phyloP scores from a whole-genome alignment of 2,797 vertebrate genomes.

The Pseudotriccus pelzelni region DNA sequence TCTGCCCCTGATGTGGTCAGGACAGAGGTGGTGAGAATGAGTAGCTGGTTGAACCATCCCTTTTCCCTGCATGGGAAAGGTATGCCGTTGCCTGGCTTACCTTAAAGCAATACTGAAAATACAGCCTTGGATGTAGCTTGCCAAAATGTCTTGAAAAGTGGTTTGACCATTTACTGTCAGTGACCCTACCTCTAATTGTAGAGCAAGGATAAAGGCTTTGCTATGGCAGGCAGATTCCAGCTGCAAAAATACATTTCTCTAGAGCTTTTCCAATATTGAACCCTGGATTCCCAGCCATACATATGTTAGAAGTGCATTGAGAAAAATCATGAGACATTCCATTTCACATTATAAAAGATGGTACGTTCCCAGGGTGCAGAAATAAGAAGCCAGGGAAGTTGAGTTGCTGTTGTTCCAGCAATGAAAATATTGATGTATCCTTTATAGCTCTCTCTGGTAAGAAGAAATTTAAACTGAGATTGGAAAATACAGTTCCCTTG shows the following conservation, averaged over 20 bases:
- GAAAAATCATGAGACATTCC: conserved; percentile 27
- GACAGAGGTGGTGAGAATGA: not conserved
- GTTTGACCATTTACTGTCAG: not conserved
- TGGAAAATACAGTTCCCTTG: conserved; percentile 17
- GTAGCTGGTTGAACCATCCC: not conserved
- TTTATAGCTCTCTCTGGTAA: conserved; percentile 26
- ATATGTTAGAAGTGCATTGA: not conserved
- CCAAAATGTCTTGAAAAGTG: not conserved
- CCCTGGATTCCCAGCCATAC: not conserved
- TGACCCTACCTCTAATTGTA: not conserved
- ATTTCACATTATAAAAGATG: conserved; percentile 23
- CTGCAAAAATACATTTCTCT: conserved; percentile 10
- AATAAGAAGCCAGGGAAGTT: not conserved
- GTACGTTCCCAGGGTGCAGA: not conserved
- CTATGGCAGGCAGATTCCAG: not conserved
- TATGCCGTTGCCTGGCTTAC: not conserved
- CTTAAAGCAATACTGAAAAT: not conserved
- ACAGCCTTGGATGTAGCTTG: not conserved
- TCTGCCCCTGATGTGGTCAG: not conserved
- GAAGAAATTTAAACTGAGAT: conserved; percentile 40
- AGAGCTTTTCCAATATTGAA: conserved; percentile 20
- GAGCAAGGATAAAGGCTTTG: not conserved
- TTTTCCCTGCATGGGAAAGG: not conserved
- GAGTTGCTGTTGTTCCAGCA: not conserved
- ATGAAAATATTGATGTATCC: conserved; percentile 8